Conservation (phyloP, 2,113 vertebrate genomes). For the Cottus gobio region DNA sequence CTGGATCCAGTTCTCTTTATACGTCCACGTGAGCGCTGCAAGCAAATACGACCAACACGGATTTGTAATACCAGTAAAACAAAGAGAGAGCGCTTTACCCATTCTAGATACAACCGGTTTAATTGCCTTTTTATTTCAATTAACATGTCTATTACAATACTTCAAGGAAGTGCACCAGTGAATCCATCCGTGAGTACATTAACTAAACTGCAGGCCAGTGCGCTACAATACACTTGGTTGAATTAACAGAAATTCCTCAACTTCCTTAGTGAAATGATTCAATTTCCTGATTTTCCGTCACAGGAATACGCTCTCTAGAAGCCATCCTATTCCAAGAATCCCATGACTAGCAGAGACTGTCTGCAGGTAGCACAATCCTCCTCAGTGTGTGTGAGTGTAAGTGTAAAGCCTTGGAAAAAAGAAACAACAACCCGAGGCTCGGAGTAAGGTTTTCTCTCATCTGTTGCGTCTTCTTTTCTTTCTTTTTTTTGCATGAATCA, state of each 20-base stretch:
- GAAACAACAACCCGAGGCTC: not conserved
- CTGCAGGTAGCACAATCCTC: not conserved
- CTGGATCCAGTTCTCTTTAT: not conserved
- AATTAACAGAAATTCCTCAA: not conserved
- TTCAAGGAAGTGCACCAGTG: not conserved
- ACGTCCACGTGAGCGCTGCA: not conserved
- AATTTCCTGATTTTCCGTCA: slow-evolving; percentile 6
- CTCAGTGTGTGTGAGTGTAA: slow-evolving; percentile 13
- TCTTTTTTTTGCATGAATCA: slow-evolving; percentile 37
- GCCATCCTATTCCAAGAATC: not conserved
- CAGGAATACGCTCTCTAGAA: not conserved
- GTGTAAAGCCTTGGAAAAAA: slow-evolving; percentile 36
- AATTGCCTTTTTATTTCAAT: not conserved
- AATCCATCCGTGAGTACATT: not conserved
- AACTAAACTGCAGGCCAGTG: not conserved
- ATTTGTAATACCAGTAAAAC: not conserved
- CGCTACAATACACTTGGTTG: not conserved
- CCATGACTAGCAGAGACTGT: not conserved
- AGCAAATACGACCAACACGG: not conserved
- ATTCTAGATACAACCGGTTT: not conserved
- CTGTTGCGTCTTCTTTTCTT: slow-evolving; percentile 30
- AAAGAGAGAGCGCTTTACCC: not conserved
- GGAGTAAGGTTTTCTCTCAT: slow-evolving; percentile 16
- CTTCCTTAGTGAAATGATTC: not conserved
- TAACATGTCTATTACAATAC: not conserved